Percentiles rank a stretch among this genome's conserved stretches.
Conservation (phyloP, 2,797 vertebrate species). For the Dromococcyx pavoninus region DNA sequence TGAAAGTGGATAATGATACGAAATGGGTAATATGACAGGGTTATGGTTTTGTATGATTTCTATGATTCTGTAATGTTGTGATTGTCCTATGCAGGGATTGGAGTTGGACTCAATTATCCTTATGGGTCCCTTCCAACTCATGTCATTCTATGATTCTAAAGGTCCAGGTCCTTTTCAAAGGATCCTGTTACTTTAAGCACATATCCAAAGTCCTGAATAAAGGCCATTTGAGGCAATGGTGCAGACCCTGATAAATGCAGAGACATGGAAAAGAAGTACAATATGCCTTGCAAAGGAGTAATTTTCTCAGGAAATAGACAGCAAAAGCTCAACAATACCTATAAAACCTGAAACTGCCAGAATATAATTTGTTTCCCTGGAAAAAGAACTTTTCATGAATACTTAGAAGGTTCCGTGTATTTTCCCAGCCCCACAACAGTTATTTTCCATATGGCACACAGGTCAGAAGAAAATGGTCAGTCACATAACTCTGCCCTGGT, state of each 20-base stretch:
- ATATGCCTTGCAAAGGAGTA: background rate
- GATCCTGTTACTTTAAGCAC: background rate
- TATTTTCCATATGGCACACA: background rate
- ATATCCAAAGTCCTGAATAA: background rate
- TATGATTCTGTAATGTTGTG: too few species aligned
- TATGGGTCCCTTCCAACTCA: too few species aligned
- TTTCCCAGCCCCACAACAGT: background rate
- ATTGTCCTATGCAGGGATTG: too few species aligned
- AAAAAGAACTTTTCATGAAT: background rate
- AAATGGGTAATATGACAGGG: background rate
- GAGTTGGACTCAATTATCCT: too few species aligned
- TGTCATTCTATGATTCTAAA: too few species aligned
- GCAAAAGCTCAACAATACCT: background rate
- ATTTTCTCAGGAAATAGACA: background rate
- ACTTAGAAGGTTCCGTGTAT: background rate
- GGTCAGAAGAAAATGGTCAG: background rate
- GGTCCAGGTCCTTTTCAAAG: background rate
- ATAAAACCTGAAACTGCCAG: background rate
- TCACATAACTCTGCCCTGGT: background rate
- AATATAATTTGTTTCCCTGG: background rate
- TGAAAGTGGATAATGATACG: too few species aligned
- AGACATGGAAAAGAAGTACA: background rate
- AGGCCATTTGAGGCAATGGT: background rate
- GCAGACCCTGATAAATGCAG: background rate
- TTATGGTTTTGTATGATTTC: background rate